Conservation (phyloP, 2,888 invertebrate species). For the Operophtera brumata region DNA sequence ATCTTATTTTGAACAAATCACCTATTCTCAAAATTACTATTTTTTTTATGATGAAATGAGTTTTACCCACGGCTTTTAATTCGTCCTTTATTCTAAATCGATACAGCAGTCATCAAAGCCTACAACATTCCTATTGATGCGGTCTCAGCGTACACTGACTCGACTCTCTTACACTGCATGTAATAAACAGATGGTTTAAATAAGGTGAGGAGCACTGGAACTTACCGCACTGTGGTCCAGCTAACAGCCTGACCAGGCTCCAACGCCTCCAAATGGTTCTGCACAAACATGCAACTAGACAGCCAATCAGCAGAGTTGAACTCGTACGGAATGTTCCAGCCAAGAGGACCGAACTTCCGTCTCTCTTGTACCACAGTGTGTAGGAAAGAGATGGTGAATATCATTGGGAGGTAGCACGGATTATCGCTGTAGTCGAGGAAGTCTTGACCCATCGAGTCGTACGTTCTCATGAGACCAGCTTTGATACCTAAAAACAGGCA, state of each 20-base stretch:
- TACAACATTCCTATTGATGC: no score
- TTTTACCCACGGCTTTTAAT: no score
- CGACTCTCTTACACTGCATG: no score
- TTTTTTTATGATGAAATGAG: no score
- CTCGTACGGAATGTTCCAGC: conserved; percentile 96
- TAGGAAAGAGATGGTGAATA: conserved; percentile 91
- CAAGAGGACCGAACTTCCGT: conserved; percentile 92
- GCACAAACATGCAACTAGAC: conserved; percentile 91
- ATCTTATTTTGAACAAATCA: no score
- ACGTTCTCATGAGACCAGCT: conserved; percentile 91
- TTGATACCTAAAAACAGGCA: conserved; percentile 81
- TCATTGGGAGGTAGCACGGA: conserved; percentile 88
- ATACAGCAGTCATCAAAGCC: no score
- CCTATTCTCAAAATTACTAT: no score
- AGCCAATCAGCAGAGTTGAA: conserved; percentile 94
- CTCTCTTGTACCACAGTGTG: conserved; percentile 94
- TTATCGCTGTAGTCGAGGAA: conserved; percentile 91
- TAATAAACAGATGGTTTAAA: no score
- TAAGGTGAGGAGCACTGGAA: background rate
- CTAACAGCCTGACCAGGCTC: conserved; percentile 88
- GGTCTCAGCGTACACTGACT: no score
- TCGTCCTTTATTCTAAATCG: no score
- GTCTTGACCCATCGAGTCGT: conserved; percentile 90
- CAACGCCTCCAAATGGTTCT: conserved; percentile 91
- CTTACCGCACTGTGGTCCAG: conserved; percentile 87